Conservation (phyloP, 2,888 invertebrate species). For the Dinocampus coccinellae region DNA sequence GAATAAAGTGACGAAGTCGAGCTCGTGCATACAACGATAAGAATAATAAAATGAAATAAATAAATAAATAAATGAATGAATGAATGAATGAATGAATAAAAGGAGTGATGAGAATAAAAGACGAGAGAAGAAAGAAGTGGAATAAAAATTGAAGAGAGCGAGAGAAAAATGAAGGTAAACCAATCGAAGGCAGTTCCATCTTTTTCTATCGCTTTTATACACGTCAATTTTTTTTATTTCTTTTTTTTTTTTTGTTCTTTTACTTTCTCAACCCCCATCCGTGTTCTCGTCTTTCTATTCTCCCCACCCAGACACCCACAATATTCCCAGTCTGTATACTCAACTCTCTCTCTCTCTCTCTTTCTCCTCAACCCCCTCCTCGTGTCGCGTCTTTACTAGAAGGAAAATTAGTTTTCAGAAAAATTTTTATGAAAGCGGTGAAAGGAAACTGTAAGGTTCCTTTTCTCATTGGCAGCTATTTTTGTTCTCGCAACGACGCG, state of each 20-base stretch:
- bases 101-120: conserved; percentile 9
- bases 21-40: conserved; percentile 26
- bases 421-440: conserved; percentile 68
- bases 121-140: conserved; percentile 23
- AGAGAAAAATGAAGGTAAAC: no score
- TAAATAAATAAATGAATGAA: no score
- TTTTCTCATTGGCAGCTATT: conserved; percentile 68
- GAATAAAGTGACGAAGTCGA: conserved; percentile 48
- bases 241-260: conserved; percentile 9
- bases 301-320: no score
- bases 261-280: background rate
- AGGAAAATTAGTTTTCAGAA: conserved; percentile 69
- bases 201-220: background rate
- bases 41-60: no score
- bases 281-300: background rate
- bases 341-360: background rate
- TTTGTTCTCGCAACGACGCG: conserved; percentile 55
- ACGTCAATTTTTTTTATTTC: background rate
- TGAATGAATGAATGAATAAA: conserved; percentile 18
- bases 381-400: conserved; percentile 52
- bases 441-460: conserved; percentile 67
- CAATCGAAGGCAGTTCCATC: conserved; percentile 42
- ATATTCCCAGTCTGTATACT: background rate
- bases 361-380: conserved; percentile 42
- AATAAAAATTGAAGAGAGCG: background rate